Conservation (phyloP, 2,888 invertebrate genomes). For the Hirtodrosophila duncani region DNA sequence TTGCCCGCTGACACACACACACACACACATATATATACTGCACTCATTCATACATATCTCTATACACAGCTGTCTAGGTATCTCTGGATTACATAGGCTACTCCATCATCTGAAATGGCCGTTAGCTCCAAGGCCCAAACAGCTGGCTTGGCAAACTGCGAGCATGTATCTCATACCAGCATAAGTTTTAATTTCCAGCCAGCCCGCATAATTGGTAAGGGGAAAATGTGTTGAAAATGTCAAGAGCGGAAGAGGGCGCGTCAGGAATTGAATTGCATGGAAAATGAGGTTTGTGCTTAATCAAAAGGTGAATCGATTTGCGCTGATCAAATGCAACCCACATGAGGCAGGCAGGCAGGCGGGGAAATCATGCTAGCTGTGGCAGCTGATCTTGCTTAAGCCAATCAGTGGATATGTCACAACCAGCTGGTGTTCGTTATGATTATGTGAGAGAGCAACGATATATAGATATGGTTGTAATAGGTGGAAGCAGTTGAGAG, state of each 20-base stretch:
- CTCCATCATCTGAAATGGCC: slow-evolving; percentile 19
- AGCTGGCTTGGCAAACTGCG: no score
- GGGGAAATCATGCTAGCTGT: slow-evolving; percentile 1
- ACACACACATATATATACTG: slow-evolving; percentile 6
- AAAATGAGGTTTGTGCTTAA: no score
- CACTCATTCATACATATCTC: no score
- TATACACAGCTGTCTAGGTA: slow-evolving; percentile 36
- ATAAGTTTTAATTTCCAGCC: slow-evolving; percentile 51
- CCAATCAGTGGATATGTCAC: no score
- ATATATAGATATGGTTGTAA: no score
- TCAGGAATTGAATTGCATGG: slow-evolving; percentile 35
- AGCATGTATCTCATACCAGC: no score
- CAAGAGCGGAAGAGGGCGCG: slow-evolving; percentile 25
- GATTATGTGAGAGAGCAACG: no score
- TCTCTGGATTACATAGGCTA: no score
- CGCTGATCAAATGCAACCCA: no score
- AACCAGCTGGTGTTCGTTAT: no score
- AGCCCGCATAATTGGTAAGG: slow-evolving; percentile 60
- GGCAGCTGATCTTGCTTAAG: slow-evolving; percentile 31
- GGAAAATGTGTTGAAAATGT: slow-evolving; percentile 35
- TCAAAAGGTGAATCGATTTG: slow-evolving; percentile 28
- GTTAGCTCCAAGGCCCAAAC: slow-evolving; percentile 39
- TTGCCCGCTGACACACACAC: slow-evolving; percentile 8
- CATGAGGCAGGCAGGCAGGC: slow-evolving; percentile 12
- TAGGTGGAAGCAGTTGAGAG: no score